Evolutionary conservation across 2,888 invertebrate species (phyloP).

Genomic region (Seira musarum): DNA sequence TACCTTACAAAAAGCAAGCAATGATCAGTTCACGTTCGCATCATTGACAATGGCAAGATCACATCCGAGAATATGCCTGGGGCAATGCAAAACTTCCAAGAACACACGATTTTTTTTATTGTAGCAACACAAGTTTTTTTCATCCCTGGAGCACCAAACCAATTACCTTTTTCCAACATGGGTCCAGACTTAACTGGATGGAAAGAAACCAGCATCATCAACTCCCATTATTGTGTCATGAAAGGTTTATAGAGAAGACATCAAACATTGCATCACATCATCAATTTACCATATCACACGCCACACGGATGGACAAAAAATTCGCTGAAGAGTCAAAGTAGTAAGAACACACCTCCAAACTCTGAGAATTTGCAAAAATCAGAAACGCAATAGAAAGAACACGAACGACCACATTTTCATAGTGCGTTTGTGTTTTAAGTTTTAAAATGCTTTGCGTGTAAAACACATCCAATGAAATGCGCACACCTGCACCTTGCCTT

Average conservation of each 20-base stretch:
- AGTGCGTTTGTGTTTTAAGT: no score
- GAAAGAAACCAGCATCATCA: not conserved
- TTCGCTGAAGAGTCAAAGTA: no score
- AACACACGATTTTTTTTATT: not conserved
- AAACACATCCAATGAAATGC: not conserved
- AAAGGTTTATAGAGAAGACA: no score
- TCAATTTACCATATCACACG: no score
- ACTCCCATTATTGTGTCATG: not conserved
- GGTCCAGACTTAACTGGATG: no score
- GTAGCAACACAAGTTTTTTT: not conserved
- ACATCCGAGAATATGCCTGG: not conserved
- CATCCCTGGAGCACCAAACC: not conserved
- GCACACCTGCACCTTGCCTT: not conserved
- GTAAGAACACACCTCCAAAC: not conserved
- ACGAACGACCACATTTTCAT: not conserved
- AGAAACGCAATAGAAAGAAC: not conserved
- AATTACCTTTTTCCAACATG: not conserved
- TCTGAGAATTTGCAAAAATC: not conserved
- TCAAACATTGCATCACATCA: no score
- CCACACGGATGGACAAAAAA: no score
- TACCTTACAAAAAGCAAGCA: no score
- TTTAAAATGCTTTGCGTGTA: not conserved
- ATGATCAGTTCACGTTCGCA: not conserved
- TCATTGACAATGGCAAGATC: no score
- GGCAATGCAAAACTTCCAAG: not conserved